Evolutionary conservation across 2,888 invertebrate species (phyloP).

Genomic region (Cryptus armator): DNA sequence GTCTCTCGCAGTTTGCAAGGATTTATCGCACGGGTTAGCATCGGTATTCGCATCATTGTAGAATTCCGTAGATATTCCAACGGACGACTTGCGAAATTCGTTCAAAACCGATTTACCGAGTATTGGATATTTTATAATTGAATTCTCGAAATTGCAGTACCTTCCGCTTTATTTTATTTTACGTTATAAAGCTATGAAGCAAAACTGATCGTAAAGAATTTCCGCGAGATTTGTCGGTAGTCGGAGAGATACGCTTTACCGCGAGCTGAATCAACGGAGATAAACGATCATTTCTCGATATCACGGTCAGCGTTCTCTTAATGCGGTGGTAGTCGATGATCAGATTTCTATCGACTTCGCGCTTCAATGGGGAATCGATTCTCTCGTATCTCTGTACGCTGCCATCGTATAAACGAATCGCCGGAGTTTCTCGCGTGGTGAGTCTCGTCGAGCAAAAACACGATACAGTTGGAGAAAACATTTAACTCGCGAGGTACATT

Average conservation of each 20-base stretch:
- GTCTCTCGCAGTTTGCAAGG: not conserved
- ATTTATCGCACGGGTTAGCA: not conserved
- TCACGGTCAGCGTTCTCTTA: not conserved
- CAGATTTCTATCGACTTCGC: constrained; percentile 6
- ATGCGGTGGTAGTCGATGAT: not conserved
- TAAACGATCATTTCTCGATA: constrained; percentile 26
- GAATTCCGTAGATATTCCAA: not conserved
- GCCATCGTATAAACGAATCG: not conserved
- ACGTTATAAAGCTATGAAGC: not conserved
- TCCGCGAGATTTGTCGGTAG: not conserved
- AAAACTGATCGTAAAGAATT: too few species aligned
- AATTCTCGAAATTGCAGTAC: not conserved
- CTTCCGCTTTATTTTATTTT: not conserved
- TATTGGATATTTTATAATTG: not conserved
- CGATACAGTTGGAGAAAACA: not conserved
- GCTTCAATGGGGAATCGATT: constrained; percentile 1
- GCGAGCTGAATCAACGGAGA: not conserved
- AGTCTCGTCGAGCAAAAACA: not conserved
- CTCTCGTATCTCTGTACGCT: constrained; percentile 1
- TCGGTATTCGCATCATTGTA: not conserved
- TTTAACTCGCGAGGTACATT: not conserved
- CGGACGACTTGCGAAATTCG: not conserved
- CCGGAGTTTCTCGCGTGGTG: not conserved
- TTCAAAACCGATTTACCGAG: not conserved
- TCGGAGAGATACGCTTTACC: too few species aligned